phyloP scores from a whole-genome alignment of 2,113 vertebrate species.

The Xiphias gladius region DNA sequence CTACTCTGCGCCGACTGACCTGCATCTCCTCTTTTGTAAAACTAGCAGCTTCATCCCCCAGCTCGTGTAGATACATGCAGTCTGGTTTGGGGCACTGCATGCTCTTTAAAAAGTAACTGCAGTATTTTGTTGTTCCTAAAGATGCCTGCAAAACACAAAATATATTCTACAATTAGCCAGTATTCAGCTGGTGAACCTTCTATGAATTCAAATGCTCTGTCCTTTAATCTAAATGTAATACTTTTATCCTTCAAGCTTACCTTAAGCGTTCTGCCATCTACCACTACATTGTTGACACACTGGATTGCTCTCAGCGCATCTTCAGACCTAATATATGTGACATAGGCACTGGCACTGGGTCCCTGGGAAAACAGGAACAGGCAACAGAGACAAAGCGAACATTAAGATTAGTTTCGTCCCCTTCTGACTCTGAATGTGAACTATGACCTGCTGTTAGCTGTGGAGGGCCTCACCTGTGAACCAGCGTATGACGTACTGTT shows the following conservation, averaged over 20 bases:
- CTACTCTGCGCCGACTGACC: neutral
- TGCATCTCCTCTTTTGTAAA: conserved; percentile 1
- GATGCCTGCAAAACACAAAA: neutral
- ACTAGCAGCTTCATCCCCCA: neutral
- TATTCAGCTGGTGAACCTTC: neutral
- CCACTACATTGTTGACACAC: neutral
- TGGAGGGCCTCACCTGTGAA: conserved; percentile 89
- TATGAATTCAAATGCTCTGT: neutral
- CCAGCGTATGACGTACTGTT: conserved; percentile 97
- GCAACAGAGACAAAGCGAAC: neutral
- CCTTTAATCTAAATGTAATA: too few relatives aligned
- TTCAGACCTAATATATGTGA: neutral
- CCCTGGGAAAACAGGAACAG: neutral
- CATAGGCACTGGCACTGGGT: neutral
- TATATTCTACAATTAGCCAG: neutral
- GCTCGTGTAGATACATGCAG: neutral
- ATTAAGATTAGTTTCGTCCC: neutral
- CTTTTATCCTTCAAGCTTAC: neutral
- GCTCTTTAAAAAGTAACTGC: conserved; percentile 3
- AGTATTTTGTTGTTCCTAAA: neutral
- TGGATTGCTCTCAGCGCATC: neutral
- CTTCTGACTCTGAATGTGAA: neutral
- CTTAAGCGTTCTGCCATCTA: neutral
- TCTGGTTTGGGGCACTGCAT: neutral
- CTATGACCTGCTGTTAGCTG: neutral